Percentiles rank a stretch among this genome's conserved stretches.
These are phyloP conservation scores for Atta colombica DNA, from an alignment of 1,140 invertebrate species.

Conservation along the genomic window DNA sequence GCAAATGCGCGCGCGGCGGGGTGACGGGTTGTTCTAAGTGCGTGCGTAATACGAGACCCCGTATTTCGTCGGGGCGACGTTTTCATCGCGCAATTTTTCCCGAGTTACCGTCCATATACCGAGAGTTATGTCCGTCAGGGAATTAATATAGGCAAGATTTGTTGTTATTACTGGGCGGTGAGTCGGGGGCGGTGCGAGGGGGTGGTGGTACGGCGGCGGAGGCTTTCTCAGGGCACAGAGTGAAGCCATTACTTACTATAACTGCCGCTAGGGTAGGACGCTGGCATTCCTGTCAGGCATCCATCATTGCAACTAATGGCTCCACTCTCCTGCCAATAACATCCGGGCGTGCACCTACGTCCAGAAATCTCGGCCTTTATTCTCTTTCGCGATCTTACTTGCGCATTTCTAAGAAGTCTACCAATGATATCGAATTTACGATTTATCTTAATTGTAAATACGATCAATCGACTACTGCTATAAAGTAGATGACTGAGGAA, in stretches of 20 bases:
- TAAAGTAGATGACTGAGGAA: not conserved
- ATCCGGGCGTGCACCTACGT: constrained; percentile 77
- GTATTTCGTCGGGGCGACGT: constrained; percentile 79
- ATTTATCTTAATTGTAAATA: not conserved
- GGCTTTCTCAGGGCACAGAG: constrained; percentile 85
- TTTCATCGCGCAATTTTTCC: constrained; percentile 82
- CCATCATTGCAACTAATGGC: constrained; percentile 86
- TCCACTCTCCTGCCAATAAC: constrained; percentile 86
- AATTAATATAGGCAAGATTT: constrained; percentile 87
- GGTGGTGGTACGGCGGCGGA: constrained; percentile 68
- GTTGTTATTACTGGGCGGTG: constrained; percentile 84
- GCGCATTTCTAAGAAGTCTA: constrained; percentile 42
- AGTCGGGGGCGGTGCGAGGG: constrained; percentile 63
- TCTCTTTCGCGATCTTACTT: constrained; percentile 69
- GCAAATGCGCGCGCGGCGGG: constrained; percentile 20
- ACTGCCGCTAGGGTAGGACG: constrained; percentile 84
- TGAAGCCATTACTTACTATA: constrained; percentile 87
- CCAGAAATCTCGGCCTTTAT: constrained; percentile 71
- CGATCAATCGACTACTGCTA: not conserved
- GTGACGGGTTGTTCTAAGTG: constrained; percentile 74
- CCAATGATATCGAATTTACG: constrained; percentile 28
- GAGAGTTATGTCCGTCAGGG: constrained; percentile 85
- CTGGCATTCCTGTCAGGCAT: constrained; percentile 85
- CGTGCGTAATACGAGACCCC: constrained; percentile 79
- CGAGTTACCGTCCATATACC: constrained; percentile 76